Base-by-base conservation (phyloP, 2,797 vertebrate species). In the Periophthalmus magnuspinnatus region DNA sequence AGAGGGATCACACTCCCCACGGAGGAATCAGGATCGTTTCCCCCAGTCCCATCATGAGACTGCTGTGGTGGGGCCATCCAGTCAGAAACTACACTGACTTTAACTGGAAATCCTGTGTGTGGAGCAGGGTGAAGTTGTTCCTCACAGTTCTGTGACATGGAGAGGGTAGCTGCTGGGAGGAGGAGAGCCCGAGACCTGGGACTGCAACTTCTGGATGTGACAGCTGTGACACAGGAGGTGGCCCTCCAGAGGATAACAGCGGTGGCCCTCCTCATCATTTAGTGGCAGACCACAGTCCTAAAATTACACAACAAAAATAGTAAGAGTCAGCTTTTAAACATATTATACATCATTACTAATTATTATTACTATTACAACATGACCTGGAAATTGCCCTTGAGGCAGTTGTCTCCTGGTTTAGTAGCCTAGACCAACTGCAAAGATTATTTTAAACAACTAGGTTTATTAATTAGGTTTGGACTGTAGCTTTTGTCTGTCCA, bases 261-360 rank as follows among this genome's bases (percentile, higher is more conserved):
- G 97, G 75, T 95, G 96, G 57, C 96, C 96, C 62, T 98, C 96
- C 70, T 99, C 96, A 11, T 98, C 98, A 0, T 98, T 99, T 71
- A 99, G 92, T 94, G 97, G 96, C 65, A 99, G 94, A 68, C 94
- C 91, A 33, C 98, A 99, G 77, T 99, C 98, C 98, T 99, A 52
- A 58, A 0, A 54, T 24, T 61, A 28, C 0, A 28, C 33, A 2
- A 75, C 3, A 11, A 41, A 69, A 17, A 74, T 0, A 64, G 24
- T 65, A 38, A 50, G 16, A 72, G 69, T 22, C 70, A 69, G 24
- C 16, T 4, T 34, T 36, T 59, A 8, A n/a, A 17, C 13, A 50
- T 7, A 5, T 11, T n/a, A n/a, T n/a, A n/a, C n/a, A n/a, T n/a
- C n/a, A n/a, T 34, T 34, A 34, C n/a, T 34, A 34, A 34, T 34